phyloP scores from a whole-genome alignment of 2,797 vertebrate genomes.

The Numenius phaeopus region DNA sequence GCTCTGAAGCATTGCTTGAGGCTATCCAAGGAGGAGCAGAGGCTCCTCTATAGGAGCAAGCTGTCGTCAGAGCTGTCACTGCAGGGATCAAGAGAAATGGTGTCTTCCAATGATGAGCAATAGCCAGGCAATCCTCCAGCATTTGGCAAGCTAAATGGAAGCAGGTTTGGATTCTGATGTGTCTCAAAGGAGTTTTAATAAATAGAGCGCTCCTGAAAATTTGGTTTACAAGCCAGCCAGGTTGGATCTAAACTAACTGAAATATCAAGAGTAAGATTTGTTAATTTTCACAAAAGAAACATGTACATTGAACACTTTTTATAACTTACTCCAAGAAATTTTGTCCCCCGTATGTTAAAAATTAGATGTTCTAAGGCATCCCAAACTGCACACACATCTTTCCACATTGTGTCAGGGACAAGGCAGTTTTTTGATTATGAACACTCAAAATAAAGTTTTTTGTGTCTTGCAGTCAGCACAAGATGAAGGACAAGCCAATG shows the following conservation, averaged over 20 bases:
- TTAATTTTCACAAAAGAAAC: neutral
- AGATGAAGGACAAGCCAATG: neutral
- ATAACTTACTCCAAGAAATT: neutral
- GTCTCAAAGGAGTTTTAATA: neutral
- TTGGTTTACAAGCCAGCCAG: neutral
- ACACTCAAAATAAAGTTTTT: neutral
- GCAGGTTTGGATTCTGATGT: neutral
- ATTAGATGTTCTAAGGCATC: neutral
- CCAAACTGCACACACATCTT: neutral
- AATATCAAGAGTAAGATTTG: neutral
- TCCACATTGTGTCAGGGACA: neutral
- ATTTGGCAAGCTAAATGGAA: neutral
- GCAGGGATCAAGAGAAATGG: neutral
- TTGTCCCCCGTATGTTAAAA: neutral
- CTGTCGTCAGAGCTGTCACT: neutral
- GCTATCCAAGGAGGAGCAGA: neutral
- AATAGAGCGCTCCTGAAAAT: neutral
- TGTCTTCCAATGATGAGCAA: rapidly evolving
- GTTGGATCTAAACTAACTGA: neutral
- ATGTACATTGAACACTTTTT: neutral
- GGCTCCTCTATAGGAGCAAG: neutral
- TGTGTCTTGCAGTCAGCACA: neutral
- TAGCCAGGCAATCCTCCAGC: neutral
- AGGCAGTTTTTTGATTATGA: neutral
- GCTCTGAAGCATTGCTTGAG: neutral